These are phyloP conservation scores for Geophilus truncorum DNA, from an alignment of 2,888 invertebrate species.

Conservation along the genomic window DNA sequence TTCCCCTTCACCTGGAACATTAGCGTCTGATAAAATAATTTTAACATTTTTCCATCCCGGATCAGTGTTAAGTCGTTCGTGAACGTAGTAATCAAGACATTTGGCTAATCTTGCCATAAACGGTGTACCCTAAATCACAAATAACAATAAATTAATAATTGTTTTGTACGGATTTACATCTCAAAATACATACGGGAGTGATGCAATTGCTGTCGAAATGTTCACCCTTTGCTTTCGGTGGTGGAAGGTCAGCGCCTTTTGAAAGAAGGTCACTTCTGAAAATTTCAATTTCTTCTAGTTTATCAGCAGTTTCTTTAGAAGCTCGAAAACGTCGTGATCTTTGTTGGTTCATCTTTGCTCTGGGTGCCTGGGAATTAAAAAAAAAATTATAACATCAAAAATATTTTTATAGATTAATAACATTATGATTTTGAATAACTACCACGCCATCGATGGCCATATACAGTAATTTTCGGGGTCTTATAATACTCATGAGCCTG, in stretches of 20 bases:
- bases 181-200: conserved; percentile 86
- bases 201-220: conserved; percentile 99
- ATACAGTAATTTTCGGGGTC: conserved; percentile 87
- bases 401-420: no score
- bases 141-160: no score
- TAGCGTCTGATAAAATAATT: conserved; percentile 94
- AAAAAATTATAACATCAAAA: background rate
- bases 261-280: conserved; percentile 66
- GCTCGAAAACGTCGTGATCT: conserved; percentile 93
- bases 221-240: conserved; percentile 81
- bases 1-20: conserved; percentile 96
- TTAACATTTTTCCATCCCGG: conserved; percentile 93
- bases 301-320: conserved; percentile 88
- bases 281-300: conserved; percentile 74
- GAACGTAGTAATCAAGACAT: conserved; percentile 75
- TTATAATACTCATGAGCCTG: conserved; percentile 82
- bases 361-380: conserved; percentile 81
- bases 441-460: conserved; percentile 99
- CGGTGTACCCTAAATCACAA: conserved; percentile 70
- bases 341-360: conserved; percentile 99
- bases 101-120: conserved; percentile 85
- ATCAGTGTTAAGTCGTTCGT: conserved; percentile 83
- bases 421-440: no score
- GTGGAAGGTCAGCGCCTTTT: conserved; percentile 69
- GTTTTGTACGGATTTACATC: no score